Percentiles rank a stretch among this genome's conserved stretches.
These are phyloP conservation scores for Rhagoletis pomonella DNA, from an alignment of 1,140 invertebrate species.

Conservation along the genomic window DNA sequence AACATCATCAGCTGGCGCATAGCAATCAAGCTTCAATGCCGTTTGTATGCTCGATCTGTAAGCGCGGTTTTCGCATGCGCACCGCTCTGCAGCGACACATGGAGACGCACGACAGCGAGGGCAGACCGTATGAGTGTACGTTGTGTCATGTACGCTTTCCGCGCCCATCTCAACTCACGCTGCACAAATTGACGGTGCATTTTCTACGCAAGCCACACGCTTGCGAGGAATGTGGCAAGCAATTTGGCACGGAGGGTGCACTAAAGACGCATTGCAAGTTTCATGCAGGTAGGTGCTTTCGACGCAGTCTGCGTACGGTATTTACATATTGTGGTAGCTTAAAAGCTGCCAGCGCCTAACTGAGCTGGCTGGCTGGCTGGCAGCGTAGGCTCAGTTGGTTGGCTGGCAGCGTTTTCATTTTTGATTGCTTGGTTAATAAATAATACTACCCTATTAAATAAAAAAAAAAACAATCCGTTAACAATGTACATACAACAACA, in stretches of 20 bases:
- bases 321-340: background rate
- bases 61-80: constrained; percentile 69
- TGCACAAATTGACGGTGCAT: constrained; percentile 71
- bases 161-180: constrained; percentile 66
- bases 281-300: constrained; percentile 69
- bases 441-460: background rate
- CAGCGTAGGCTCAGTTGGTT: constrained; percentile 15
- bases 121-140: constrained; percentile 69
- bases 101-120: constrained; percentile 70
- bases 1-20: constrained; percentile 69
- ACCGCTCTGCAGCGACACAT: constrained; percentile 70
- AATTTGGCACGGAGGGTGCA: constrained; percentile 72
- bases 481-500: background rate
- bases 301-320: background rate
- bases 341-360: background rate
- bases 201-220: constrained; percentile 68
- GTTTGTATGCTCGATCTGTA: constrained; percentile 68
- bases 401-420: background rate
- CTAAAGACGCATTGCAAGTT: constrained; percentile 73
- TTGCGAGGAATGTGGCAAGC: constrained; percentile 70
- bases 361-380: constrained; percentile 18
- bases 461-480: background rate
- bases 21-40: constrained; percentile 67
- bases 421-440: background rate
- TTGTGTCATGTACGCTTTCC: constrained; percentile 68